Evolutionary conservation across 2,113 vertebrate species (phyloP).

Genomic region (Lutjanus erythropterus): DNA sequence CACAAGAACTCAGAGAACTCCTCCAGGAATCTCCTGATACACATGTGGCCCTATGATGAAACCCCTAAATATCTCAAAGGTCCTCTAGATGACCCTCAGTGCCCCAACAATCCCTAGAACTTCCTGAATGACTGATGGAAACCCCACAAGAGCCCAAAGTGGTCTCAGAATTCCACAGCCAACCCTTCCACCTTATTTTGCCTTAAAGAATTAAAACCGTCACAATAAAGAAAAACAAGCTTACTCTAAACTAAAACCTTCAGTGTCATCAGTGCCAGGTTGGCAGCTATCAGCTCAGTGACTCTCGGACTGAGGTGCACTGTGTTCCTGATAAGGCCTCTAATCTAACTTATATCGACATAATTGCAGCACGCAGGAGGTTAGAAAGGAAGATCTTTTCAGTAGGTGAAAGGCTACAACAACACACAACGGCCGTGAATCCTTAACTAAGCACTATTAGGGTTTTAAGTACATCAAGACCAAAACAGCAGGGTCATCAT

Average conservation of each 20-base stretch:
- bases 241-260: background rate
- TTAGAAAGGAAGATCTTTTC: background rate
- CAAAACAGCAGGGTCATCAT: background rate
- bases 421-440: background rate
- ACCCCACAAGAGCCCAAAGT: background rate
- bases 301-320: background rate
- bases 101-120: background rate
- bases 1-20: background rate
- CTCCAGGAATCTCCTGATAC: background rate
- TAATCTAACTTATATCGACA: background rate
- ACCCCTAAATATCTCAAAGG: background rate
- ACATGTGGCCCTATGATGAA: no score
- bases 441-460: background rate
- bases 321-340: conserved; percentile 4
- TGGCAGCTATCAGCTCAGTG: background rate
- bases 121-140: background rate
- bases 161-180: background rate
- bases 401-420: conserved; percentile 30
- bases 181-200: background rate
- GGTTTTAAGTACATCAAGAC: conserved; percentile 4
- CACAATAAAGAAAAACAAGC: background rate
- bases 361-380: background rate
- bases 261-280: background rate
- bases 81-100: background rate
- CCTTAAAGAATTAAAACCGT: background rate